Conservation (phyloP, 92 coral and sea anemone species). For the Paramuricea clavata region DNA sequence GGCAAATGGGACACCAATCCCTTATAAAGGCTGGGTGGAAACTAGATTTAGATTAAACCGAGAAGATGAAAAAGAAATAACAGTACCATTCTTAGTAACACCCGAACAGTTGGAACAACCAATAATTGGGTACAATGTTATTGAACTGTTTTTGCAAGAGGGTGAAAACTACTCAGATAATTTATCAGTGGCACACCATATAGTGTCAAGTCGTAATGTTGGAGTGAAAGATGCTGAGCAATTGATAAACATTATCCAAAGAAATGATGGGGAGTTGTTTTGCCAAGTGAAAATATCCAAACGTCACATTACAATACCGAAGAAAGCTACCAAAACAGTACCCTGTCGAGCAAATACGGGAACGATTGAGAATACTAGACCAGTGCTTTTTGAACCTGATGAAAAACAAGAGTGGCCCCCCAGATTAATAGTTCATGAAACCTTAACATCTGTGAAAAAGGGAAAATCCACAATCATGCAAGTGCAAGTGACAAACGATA, state of each 20-base stretch:
- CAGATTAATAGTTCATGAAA: slow-evolving; percentile 23
- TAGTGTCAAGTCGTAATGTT: not conserved
- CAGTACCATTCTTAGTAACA: slow-evolving; percentile 74
- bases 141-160: slow-evolving; percentile 68
- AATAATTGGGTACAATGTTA: slow-evolving; percentile 80
- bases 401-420: not conserved
- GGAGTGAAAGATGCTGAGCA: not conserved
- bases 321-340: not conserved
- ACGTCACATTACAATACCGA: not conserved
- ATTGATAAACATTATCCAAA: not conserved
- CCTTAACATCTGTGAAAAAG: not conserved
- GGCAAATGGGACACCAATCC: slow-evolving; percentile 75
- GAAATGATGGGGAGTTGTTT: not conserved
- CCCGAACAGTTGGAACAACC: slow-evolving; percentile 72
- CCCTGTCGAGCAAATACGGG: slow-evolving; percentile 6
- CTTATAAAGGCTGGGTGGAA: slow-evolving; percentile 79
- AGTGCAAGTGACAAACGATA: slow-evolving; percentile 39
- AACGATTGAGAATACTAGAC: not conserved
- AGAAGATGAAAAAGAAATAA: slow-evolving; percentile 53
- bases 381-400: slow-evolving; percentile 47
- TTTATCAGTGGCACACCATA: slow-evolving; percentile 1
- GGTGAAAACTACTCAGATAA: slow-evolving; percentile 43
- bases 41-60: slow-evolving; percentile 55
- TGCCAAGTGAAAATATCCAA: slow-evolving; percentile 15
- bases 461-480: slow-evolving; percentile 13